Conservation (phyloP, 2,113 vertebrate species). For the Macrotis lagotis region DNA sequence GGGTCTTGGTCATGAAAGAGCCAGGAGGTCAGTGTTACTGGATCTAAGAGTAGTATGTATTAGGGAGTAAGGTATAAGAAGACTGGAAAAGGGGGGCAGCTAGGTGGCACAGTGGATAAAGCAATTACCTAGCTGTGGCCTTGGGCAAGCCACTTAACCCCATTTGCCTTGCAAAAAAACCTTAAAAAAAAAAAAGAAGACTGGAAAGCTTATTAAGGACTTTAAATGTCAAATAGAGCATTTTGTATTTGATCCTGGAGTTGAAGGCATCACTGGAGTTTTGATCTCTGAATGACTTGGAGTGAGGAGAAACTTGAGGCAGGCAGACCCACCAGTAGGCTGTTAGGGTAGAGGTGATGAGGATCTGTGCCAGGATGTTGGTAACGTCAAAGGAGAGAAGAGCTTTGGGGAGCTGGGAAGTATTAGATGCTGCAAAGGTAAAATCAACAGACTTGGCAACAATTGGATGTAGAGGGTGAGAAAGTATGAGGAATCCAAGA, state of each 20-base stretch:
- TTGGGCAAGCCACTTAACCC: too few species aligned
- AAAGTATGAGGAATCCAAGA: background rate
- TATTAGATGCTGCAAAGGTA: background rate
- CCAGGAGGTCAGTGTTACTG: background rate
- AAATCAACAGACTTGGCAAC: background rate
- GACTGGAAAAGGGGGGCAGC: background rate
- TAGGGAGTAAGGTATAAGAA: background rate
- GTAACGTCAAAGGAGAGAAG: background rate
- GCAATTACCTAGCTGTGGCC: too few species aligned
- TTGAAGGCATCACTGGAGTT: too few species aligned
- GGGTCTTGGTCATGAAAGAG: background rate
- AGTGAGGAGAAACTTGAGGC: background rate
- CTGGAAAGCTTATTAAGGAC: too few species aligned
- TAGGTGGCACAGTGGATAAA: too few species aligned
- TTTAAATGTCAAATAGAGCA: too few species aligned
- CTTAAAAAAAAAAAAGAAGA: too few species aligned
- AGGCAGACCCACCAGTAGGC: background rate
- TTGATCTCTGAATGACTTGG: background rate
- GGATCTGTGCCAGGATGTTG: too few species aligned
- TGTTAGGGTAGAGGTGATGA: background rate
- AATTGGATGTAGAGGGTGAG: background rate
- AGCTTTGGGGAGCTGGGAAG: too few species aligned
- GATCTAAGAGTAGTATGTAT: background rate
- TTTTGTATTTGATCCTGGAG: too few species aligned
- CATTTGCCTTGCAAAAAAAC: too few species aligned